These are phyloP conservation scores for Eupeodes latifasciatus DNA, from an alignment of 2,888 invertebrate species.

Conservation along the genomic window DNA sequence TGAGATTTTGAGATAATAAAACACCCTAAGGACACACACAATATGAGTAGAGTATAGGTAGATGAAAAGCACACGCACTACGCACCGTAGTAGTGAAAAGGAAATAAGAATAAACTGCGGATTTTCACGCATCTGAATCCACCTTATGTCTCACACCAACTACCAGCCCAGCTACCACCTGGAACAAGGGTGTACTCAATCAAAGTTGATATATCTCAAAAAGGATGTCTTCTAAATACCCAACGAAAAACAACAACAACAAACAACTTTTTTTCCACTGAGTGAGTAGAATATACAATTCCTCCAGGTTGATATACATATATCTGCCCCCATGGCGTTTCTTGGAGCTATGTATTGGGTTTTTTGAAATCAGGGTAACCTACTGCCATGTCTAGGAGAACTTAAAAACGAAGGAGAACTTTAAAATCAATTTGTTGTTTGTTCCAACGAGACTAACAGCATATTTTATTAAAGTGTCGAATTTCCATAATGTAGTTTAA, in stretches of 20 bases:
- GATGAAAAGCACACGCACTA: not conserved
- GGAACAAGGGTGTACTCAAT: slow-evolving; percentile 66
- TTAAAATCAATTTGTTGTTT: not conserved
- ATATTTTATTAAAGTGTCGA: too few species aligned
- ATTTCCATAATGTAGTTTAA: too few species aligned
- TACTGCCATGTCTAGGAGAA: not conserved
- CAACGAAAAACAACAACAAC: not conserved
- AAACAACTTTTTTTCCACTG: not conserved
- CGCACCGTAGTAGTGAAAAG: not conserved
- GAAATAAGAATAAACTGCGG: slow-evolving; percentile 9
- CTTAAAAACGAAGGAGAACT: not conserved
- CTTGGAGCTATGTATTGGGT: not conserved
- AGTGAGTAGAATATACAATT: not conserved
- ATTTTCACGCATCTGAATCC: slow-evolving; percentile 35
- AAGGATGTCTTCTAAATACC: slow-evolving; percentile 13
- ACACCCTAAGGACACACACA: slow-evolving; percentile 47
- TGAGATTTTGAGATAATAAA: slow-evolving; percentile 35
- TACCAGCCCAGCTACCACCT: slow-evolving; percentile 15
- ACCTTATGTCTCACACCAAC: slow-evolving; percentile 51
- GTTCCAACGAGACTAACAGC: not conserved
- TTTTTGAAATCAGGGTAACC: not conserved
- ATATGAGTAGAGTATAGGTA: not conserved
- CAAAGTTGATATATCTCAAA: slow-evolving; percentile 47
- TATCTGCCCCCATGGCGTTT: not conserved
- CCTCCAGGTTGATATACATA: not conserved